Conservation (phyloP, 1,140 invertebrate species). For the Brachionus plicatilis region DNA sequence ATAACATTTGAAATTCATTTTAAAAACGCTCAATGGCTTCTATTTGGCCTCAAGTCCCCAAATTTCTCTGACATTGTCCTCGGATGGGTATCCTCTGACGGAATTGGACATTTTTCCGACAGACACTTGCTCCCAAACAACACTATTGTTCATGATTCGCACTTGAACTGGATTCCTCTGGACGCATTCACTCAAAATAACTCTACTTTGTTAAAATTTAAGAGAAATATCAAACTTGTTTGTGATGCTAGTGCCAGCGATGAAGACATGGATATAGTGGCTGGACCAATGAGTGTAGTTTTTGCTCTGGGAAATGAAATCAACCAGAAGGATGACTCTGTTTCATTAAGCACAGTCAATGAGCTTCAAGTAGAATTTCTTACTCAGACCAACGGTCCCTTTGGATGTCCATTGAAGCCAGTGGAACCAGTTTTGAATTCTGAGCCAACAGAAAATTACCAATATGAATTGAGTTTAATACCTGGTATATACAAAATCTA, state of each 20-base stretch:
- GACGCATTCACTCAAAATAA: constrained; percentile 9
- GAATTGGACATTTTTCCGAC: constrained; percentile 32
- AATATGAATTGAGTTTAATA: not conserved
- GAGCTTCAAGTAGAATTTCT: not conserved
- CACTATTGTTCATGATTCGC: not conserved
- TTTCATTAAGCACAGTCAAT: not conserved
- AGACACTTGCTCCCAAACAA: not conserved
- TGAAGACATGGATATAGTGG: not conserved
- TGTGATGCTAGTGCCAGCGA: not conserved
- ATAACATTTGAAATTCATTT: constrained; percentile 37
- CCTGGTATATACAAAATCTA: constrained; percentile 9
- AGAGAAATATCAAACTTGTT: not conserved
- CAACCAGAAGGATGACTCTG: not conserved
- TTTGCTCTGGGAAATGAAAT: not conserved
- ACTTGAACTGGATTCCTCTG: constrained; percentile 10
- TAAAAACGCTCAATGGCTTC: not conserved
- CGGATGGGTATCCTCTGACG: not conserved
- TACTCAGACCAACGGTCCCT: not conserved
- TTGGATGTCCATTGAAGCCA: not conserved
- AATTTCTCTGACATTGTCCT: constrained; percentile 1
- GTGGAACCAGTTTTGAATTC: not conserved
- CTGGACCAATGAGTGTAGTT: not conserved
- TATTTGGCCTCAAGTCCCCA: not conserved
- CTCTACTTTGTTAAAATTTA: not conserved
- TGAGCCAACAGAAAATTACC: not conserved